Base-by-base conservation (phyloP, 2,888 invertebrate species). In the Caenorhabditis sp. region DNA sequence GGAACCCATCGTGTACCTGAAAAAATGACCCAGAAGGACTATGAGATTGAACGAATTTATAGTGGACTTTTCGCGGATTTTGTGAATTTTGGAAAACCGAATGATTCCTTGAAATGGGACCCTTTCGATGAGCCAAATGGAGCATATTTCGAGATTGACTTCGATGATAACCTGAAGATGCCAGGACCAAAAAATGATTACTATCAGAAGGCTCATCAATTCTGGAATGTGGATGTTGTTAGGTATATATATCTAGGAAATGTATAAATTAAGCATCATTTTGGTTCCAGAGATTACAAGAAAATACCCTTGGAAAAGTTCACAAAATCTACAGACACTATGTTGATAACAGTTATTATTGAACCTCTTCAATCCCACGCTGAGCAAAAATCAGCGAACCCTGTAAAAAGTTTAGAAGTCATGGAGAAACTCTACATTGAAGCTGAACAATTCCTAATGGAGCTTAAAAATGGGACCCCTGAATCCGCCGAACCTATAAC, bases 1-100 rank as follows among this genome's bases (percentile, higher is more conserved):
- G 68, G 68, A 31, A 53, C 63, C 53, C 61, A 53, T 54, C 63
- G 72, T 20, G 61, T 56, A 53, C 61, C 62, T 61, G 66, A 52
- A 23, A 66, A 54, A 43, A 59, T 70, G 49, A 70, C 61, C 0
- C n/a, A 58, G n/a, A 70, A 65, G 54, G 70, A 70, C 23, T 50
- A 53, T 27, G 5, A 53, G 31, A 70, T 70, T 14, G 70, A 70
- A 20, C 14, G 26, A 20, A 54, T 70, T 21, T 56, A 53, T 21
- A 59, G 65, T 5, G 62, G 59, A 49, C 53, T 61, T 17, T n/a
- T 70, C 0, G 43, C 65, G 1, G 23, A 61, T 54, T 70, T 70
- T 65, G 70, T 70, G 49, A 70, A 70, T 31, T 62, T 27, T n/a
- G 65, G 62, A 8, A 31, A 38, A 8, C 70, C 70, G 0, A 36